These are phyloP conservation scores for Plutella xylostella DNA, from an alignment of 2,888 invertebrate species.

Conservation along the genomic window DNA sequence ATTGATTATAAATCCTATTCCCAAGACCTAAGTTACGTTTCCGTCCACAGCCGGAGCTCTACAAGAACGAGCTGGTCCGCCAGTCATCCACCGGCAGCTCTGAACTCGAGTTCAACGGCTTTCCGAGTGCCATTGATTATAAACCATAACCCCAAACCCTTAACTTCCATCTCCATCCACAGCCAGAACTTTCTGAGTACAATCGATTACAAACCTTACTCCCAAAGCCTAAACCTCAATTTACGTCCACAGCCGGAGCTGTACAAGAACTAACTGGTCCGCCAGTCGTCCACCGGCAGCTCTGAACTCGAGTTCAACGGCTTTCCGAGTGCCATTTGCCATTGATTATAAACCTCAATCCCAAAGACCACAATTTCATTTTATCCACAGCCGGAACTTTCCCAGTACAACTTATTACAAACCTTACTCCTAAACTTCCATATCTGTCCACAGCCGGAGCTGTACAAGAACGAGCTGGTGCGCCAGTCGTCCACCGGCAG, in stretches of 20 bases:
- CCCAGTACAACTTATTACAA: background rate
- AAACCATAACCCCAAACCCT: no score
- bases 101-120: constrained; percentile 32
- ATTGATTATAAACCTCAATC: no score
- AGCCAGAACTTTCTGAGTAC: background rate
- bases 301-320: constrained; percentile 81
- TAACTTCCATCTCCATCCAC: no score
- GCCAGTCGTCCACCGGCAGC: constrained; percentile 80
- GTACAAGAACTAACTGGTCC: constrained; percentile 79
- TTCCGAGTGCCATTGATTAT: background rate
- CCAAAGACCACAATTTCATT: no score
- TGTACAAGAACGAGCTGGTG: constrained; percentile 80
- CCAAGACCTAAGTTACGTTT: background rate
- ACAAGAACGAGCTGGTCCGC: constrained; percentile 79
- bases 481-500: constrained; percentile 80
- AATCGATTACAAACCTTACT: background rate
- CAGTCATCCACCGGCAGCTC: constrained; percentile 80
- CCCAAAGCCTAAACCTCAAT: background rate
- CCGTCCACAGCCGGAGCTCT: constrained; percentile 72
- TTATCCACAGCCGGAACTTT: no score
- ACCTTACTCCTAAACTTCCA: background rate
- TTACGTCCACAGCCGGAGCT: constrained; percentile 74
- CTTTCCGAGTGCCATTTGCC: no score
- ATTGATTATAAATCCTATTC: background rate
- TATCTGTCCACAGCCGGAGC: constrained; percentile 65